phyloP scores from a whole-genome alignment of 2,888 invertebrate genomes.

The Cheilosia grossa region DNA sequence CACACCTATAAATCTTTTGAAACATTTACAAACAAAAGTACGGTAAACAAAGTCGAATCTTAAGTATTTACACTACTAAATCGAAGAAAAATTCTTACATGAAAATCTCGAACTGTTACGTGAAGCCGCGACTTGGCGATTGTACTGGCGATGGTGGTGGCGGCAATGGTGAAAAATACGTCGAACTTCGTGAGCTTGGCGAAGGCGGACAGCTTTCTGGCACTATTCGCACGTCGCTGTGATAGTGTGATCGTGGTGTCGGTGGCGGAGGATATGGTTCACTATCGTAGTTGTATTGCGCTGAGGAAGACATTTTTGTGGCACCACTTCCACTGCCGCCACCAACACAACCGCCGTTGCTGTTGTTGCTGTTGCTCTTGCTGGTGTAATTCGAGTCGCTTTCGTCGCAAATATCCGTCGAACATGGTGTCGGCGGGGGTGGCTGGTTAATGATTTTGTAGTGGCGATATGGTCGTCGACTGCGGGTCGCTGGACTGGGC shows the following conservation, averaged over 20 bases:
- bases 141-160: slow-evolving; percentile 94
- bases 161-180: slow-evolving; percentile 91
- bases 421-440: slow-evolving; percentile 97
- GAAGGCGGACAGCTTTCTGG: slow-evolving; percentile 87
- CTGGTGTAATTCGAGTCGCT: slow-evolving; percentile 90
- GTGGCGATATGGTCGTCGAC: slow-evolving; percentile 90
- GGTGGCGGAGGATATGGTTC: slow-evolving; percentile 91
- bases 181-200: slow-evolving; percentile 89
- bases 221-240: slow-evolving; percentile 87
- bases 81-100: slow-evolving; percentile 77
- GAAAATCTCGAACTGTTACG: slow-evolving; percentile 82
- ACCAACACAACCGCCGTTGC: slow-evolving; percentile 78
- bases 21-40: slow-evolving; percentile 23
- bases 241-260: slow-evolving; percentile 89
- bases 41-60: slow-evolving; percentile 4
- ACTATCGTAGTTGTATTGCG: slow-evolving; percentile 85
- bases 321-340: slow-evolving; percentile 75
- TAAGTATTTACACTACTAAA: slow-evolving; percentile 47
- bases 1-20: slow-evolving; percentile 28
- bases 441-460: slow-evolving; percentile 91
- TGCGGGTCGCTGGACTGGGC: slow-evolving; percentile 93
- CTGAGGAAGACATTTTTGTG: slow-evolving; percentile 80
- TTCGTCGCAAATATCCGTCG: slow-evolving; percentile 96
- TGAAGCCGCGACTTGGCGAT: slow-evolving; percentile 84
- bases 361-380: slow-evolving; percentile 83